phyloP scores from a whole-genome alignment of 2,797 vertebrate species.

The Pitangus sulphuratus region DNA sequence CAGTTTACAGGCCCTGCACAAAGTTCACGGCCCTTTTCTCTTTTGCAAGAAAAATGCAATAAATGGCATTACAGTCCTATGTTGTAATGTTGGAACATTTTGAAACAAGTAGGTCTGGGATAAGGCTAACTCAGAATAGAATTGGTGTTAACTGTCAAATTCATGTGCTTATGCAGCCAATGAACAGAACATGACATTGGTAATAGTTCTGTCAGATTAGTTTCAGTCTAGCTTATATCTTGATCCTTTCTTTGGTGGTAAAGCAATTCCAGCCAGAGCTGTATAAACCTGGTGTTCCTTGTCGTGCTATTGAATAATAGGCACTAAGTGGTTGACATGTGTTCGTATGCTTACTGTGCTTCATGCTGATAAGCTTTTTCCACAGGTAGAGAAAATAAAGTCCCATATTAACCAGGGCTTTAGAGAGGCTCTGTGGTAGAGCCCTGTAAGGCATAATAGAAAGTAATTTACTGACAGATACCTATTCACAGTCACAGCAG shows the following conservation, averaged over 20 bases:
- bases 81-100: background rate
- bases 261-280: background rate
- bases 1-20: background rate
- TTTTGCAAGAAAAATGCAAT: background rate
- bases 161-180: background rate
- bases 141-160: background rate
- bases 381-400: background rate
- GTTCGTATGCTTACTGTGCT: fast-evolving
- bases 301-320: background rate
- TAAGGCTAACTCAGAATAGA: background rate
- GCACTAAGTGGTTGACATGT: background rate
- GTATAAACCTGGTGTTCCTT: background rate
- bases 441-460: background rate
- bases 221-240: background rate
- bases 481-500: background rate
- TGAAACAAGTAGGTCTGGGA: background rate
- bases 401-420: background rate
- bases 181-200: background rate
- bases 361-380: background rate
- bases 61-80: background rate
- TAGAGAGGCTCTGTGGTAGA: background rate
- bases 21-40: background rate
- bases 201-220: background rate
- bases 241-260: background rate
- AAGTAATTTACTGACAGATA: background rate